Conservation (phyloP, 2,888 invertebrate genomes). For the Nemurella pictetii region DNA sequence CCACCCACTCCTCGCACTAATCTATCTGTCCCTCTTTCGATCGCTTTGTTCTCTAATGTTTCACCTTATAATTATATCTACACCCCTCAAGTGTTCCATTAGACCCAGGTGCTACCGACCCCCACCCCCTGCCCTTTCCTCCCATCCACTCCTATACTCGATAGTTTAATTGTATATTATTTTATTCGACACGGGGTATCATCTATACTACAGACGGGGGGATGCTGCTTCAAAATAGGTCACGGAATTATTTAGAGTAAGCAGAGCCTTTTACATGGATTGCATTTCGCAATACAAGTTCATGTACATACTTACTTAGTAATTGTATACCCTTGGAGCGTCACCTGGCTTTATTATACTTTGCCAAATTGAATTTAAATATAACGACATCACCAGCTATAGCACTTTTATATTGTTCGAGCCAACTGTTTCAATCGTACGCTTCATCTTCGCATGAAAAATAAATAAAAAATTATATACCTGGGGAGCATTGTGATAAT, state of each 20-base stretch:
- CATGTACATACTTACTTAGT: background rate
- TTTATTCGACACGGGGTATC: conserved; percentile 24
- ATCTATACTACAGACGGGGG: background rate
- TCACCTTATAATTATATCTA: conserved; percentile 33
- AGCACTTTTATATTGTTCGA: background rate
- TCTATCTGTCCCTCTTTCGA: conserved; percentile 16
- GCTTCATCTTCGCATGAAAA: background rate
- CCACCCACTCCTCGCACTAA: conserved; percentile 3
- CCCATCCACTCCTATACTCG: background rate
- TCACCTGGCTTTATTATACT: background rate
- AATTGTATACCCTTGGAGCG: background rate
- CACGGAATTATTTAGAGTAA: background rate
- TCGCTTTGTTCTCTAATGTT: conserved; percentile 37
- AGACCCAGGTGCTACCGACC: conserved; percentile 26
- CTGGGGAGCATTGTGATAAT: background rate
- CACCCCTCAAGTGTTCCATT: conserved; percentile 29
- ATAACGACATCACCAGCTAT: background rate
- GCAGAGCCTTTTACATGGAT: background rate
- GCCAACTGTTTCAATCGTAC: background rate
- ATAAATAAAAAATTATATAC: background rate
- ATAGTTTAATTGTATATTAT: conserved; percentile 25
- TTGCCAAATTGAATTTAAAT: background rate
- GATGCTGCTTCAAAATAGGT: conserved; percentile 8
- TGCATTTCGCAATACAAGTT: background rate
- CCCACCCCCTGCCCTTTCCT: background rate